These are phyloP conservation scores for Garra rufa DNA, from an alignment of 2,113 vertebrate species.

Conservation along the genomic window DNA sequence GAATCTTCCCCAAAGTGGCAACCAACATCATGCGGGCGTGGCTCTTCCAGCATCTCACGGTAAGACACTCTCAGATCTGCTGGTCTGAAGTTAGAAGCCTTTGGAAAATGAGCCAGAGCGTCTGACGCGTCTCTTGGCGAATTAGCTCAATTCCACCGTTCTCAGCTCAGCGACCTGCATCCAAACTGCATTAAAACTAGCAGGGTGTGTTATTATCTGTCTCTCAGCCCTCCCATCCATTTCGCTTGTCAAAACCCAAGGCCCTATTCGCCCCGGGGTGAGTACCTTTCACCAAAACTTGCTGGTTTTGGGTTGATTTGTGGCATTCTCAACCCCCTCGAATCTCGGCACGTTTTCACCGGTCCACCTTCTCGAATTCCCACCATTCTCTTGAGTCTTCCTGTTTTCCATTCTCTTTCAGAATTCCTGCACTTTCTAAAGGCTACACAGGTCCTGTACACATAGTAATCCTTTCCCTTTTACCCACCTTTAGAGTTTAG, in stretches of 20 bases:
- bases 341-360: background rate
- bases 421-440: conserved; percentile 74
- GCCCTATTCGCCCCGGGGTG: background rate
- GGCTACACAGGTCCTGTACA: conserved; percentile 84
- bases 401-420: conserved; percentile 56
- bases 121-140: background rate
- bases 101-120: background rate
- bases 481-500: conserved; percentile 48
- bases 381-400: conserved; percentile 23
- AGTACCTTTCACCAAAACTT: background rate
- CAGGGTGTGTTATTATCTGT: conserved; percentile 37
- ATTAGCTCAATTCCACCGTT: conserved; percentile 8
- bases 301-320: background rate
- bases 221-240: background rate
- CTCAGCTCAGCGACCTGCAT: conserved; percentile 18
- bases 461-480: conserved; percentile 79
- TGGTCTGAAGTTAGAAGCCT: too few relatives aligned
- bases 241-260: background rate
- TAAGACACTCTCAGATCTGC: conserved; percentile 69
- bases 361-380: conserved; percentile 1
- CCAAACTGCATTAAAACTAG: conserved; percentile 39
- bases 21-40: conserved; percentile 94
- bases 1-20: conserved; percentile 79
- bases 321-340: background rate
- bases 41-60: conserved; percentile 98